Evolutionary conservation across 2,888 invertebrate genomes (phyloP), one percentile per base, ranked within the genome.

Genomic region (Octonoba sinensis): DNA sequence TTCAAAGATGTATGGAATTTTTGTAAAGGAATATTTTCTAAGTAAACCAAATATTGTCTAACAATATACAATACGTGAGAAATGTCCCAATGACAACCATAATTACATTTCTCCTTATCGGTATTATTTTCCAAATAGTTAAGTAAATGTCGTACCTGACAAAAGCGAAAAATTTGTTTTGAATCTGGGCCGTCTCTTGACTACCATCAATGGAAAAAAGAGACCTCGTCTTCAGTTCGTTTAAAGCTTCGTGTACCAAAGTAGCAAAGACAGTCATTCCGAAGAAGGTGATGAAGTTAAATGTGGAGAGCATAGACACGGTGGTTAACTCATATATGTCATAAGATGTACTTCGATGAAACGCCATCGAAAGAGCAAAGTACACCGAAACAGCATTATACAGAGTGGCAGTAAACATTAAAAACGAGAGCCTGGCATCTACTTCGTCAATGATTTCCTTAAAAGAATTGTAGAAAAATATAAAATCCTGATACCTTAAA

Each of bases 101-200:
- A 13, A 65, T n/a, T 12, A 66, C 57, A 27, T 46, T 74, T 27
- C 74, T 56, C 57, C 57, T 65, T 15, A 74, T 47, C 8, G 65
- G 65, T 16, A 66, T 56, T n/a, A 66, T 74, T 46, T 66, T 66
- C 74, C 74, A 74, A 13, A 74, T 47, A 20, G 66, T 74, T 4
- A 74, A 1, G 1, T 22, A 16, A 1, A 74, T 11, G 8, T 59
- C 27, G 18, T 66, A 57, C 1, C 66, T 47, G 2, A 27, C 12
- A n/a, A 57, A 11, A n/a, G 54, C 27, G 8, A 74, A 24, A 24
- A 74, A 56, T n/a, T 56, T 22, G 15, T 46, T 12, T 22, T 66
- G 24, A 12, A 24, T n/a, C 6, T 0, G 12, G 4, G 16, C n/a
- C 2, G 16, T 16, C 6, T 70, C 16, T 60, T 18, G 54, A 16